Evolutionary conservation across 2,113 vertebrate species (phyloP).

Genomic region (Emydocephalus ijimae): DNA sequence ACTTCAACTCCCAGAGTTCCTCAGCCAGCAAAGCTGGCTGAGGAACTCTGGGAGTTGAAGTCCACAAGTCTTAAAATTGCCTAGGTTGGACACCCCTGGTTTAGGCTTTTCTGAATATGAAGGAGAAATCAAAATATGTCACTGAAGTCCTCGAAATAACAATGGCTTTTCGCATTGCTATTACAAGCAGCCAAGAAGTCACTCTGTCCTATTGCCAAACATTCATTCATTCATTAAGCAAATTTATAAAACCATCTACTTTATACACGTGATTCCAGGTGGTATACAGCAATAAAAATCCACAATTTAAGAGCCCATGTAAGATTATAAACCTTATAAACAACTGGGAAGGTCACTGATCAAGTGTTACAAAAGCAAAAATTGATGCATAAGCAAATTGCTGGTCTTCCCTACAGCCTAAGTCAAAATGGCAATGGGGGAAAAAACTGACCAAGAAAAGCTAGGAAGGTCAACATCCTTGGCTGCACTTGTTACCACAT

Average conservation of each 20-base stretch:
- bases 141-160: background rate
- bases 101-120: background rate
- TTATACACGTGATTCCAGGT: background rate
- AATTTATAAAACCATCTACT: background rate
- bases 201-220: conserved; percentile 30
- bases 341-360: background rate
- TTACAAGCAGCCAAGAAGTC: conserved; percentile 20
- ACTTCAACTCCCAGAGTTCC: too few species aligned
- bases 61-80: too few species aligned
- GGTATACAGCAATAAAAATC: background rate
- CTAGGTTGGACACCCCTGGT: too few species aligned
- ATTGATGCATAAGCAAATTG: background rate
- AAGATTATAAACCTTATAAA: background rate
- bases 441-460: background rate
- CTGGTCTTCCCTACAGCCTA: background rate
- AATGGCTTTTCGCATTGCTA: background rate
- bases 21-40: too few species aligned
- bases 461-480: background rate
- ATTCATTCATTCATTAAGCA: background rate
- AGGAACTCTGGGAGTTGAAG: too few species aligned
- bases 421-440: background rate
- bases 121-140: background rate
- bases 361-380: background rate
- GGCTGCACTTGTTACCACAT: background rate
- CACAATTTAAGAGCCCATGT: background rate